Conservation (phyloP, 35 echinoderm and acorn worm species). For the Apostichopus californicus region DNA sequence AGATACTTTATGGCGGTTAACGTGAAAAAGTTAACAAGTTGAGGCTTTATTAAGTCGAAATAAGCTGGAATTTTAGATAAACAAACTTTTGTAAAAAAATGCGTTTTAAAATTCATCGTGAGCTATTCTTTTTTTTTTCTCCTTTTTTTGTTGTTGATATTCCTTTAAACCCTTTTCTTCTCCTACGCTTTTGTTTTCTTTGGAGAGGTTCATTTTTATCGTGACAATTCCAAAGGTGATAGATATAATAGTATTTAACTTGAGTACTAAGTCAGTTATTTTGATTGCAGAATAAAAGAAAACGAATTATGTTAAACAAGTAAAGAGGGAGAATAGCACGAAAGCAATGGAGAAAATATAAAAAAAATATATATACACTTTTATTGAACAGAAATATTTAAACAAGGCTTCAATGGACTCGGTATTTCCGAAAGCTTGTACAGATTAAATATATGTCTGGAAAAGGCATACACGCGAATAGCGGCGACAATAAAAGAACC, state of each 20-base stretch:
- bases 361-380: too few relatives aligned
- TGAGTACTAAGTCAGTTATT: conserved; percentile 29
- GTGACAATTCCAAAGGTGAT: not conserved
- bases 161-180: not conserved
- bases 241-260: not conserved
- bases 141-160: not conserved
- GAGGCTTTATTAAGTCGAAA: not conserved
- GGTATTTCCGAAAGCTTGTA: conserved; percentile 8
- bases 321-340: conserved; percentile 1
- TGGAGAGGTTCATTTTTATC: not conserved
- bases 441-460: conserved; percentile 31
- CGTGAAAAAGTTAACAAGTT: conserved; percentile 28
- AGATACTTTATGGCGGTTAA: not conserved
- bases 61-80: conserved; percentile 42
- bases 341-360: not conserved
- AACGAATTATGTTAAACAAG: conserved; percentile 39
- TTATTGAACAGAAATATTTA: not conserved
- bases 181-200: not conserved
- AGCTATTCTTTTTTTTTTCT: not conserved
- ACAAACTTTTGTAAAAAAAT: conserved; percentile 16
- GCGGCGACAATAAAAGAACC: conserved; percentile 27
- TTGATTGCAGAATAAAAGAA: conserved; percentile 52
- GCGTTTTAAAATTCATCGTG: conserved; percentile 2
- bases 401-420: not conserved
- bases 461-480: conserved; percentile 23